Evolutionary conservation across 2,888 invertebrate genomes (phyloP).

Genomic region (Archips xylosteana): DNA sequence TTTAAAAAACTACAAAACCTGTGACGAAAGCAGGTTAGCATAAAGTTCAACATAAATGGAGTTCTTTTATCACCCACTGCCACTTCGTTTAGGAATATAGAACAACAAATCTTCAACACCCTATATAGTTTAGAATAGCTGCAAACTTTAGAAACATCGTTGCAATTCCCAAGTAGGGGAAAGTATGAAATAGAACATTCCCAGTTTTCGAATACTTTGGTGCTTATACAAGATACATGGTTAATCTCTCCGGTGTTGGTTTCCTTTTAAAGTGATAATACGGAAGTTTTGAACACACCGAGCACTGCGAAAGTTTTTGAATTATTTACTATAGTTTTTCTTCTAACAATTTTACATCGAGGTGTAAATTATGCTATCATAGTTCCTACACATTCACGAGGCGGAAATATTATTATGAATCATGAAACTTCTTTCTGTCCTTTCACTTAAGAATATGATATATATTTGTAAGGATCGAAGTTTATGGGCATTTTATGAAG

Average conservation of each 20-base stretch:
- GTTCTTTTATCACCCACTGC: not conserved
- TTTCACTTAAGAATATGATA: not conserved
- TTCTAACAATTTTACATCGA: slow-evolving; percentile 9
- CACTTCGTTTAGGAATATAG: not conserved
- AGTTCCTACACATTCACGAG: not conserved
- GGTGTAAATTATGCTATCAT: slow-evolving; percentile 13
- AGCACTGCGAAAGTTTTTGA: slow-evolving; percentile 26
- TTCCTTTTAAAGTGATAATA: slow-evolving; percentile 42
- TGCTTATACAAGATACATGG: slow-evolving; percentile 51
- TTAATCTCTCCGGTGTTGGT: slow-evolving; percentile 43
- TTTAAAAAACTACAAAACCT: not conserved
- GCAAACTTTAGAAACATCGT: slow-evolving; percentile 60
- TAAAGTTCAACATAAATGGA: not conserved
- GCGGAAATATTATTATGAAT: not conserved
- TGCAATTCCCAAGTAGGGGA: slow-evolving; percentile 56
- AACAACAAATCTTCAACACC: slow-evolving; percentile 9
- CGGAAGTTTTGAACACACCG: slow-evolving; percentile 39
- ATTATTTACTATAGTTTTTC: slow-evolving; percentile 29
- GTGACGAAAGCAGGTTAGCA: not conserved
- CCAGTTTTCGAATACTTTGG: slow-evolving; percentile 50
- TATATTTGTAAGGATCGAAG: not conserved
- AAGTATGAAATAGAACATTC: slow-evolving; percentile 61
- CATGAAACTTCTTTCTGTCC: not conserved
- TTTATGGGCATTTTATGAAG: not conserved
- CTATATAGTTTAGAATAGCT: slow-evolving; percentile 45